Evolutionary conservation across 2,797 vertebrate genomes (phyloP).

Genomic region (Miichthys miiuy): DNA sequence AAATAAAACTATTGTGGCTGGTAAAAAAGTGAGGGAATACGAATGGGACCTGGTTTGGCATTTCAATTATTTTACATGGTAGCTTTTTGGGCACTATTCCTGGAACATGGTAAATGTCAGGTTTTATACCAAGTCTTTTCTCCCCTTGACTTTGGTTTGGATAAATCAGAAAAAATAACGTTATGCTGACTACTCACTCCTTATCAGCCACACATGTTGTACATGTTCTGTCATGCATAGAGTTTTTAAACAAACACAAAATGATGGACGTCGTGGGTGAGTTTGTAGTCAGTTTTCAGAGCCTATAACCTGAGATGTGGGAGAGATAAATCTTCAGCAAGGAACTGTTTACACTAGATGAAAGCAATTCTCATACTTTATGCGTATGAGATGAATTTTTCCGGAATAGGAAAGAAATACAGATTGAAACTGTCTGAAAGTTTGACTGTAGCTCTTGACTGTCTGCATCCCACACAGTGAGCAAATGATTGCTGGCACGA

Average conservation of each 20-base stretch:
- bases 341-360: slow-evolving; percentile 11
- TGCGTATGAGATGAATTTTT: slow-evolving; percentile 23
- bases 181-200: slow-evolving; percentile 22
- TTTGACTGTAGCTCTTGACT: slow-evolving; percentile 47
- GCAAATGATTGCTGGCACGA: slow-evolving; percentile 53
- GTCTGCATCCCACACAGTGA: slow-evolving; percentile 74
- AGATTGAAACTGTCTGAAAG: slow-evolving; percentile 59
- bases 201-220: slow-evolving; percentile 48
- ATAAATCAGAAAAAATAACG: slow-evolving; percentile 55
- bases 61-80: slow-evolving; percentile 82
- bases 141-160: slow-evolving; percentile 66
- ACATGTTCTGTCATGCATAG: slow-evolving; percentile 27
- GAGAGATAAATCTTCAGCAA: background rate
- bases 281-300: slow-evolving; percentile 10
- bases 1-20: slow-evolving; percentile 78
- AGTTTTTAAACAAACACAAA: slow-evolving; percentile 48
- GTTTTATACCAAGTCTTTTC: slow-evolving; percentile 76
- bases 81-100: slow-evolving; percentile 71
- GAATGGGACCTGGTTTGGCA: slow-evolving; percentile 81
- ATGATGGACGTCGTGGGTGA: slow-evolving; percentile 15
- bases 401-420: slow-evolving; percentile 37
- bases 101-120: slow-evolving; percentile 84
- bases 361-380: background rate
- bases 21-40: slow-evolving; percentile 76
- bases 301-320: background rate